Percentiles rank a stretch among this genome's conserved stretches.
These are phyloP conservation scores for Macaria notata DNA, from an alignment of 2,888 invertebrate genomes.

Conservation along the genomic window DNA sequence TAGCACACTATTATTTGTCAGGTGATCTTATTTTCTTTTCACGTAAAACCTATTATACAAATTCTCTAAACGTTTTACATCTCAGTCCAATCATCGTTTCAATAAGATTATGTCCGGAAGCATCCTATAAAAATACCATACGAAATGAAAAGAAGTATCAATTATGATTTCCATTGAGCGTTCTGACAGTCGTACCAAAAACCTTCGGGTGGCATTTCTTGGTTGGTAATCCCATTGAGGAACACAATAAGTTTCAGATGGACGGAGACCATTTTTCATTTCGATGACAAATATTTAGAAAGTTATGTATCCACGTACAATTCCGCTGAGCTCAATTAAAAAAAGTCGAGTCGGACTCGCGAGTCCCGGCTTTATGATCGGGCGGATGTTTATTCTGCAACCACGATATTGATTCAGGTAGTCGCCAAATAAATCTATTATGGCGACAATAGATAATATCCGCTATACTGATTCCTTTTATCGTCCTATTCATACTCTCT, in stretches of 20 bases:
- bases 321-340: conserved; percentile 67
- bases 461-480: conserved; percentile 50
- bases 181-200: conserved; percentile 54
- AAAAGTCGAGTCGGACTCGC: conserved; percentile 57
- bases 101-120: conserved; percentile 50
- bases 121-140: conserved; percentile 51
- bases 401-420: conserved; percentile 75
- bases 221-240: conserved; percentile 76
- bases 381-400: conserved; percentile 73
- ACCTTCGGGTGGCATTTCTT: conserved; percentile 68
- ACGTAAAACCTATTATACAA: background rate
- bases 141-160: conserved; percentile 54
- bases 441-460: conserved; percentile 55
- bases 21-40: background rate
- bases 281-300: conserved; percentile 80
- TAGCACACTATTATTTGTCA: background rate
- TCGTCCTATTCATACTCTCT: conserved; percentile 54
- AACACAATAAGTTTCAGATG: conserved; percentile 62
- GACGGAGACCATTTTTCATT: conserved; percentile 74
- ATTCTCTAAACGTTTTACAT: conserved; percentile 2
- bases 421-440: conserved; percentile 72
- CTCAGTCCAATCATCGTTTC: conserved; percentile 21
- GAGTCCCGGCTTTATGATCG: conserved; percentile 58
- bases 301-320: conserved; percentile 75
- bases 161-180: conserved; percentile 59